These are phyloP conservation scores for Fistularia tabacaria DNA, from an alignment of 2,797 vertebrate species.

Conservation along the genomic window DNA sequence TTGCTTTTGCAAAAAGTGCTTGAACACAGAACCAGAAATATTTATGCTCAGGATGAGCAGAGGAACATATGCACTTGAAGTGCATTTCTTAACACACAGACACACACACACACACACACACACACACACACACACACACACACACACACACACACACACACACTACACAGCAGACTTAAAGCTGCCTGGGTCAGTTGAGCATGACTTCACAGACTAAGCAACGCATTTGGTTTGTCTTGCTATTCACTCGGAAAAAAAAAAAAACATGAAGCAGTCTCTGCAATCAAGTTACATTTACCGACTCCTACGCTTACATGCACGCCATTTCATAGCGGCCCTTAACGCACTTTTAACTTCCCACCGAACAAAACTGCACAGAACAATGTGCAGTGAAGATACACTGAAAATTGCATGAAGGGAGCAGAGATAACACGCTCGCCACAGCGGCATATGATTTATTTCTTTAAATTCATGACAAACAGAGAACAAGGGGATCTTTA, in stretches of 20 bases:
- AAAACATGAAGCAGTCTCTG: conserved; percentile 33
- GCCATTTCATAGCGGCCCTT: conserved; percentile 9
- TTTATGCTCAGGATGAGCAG: no score
- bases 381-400: not conserved
- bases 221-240: conserved; percentile 47
- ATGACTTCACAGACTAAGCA: conserved; percentile 2
- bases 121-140: no score
- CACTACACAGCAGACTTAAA: no score
- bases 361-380: no score
- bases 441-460: no score
- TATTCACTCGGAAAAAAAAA: conserved; percentile 25
- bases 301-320: conserved; percentile 8
- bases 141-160: no score
- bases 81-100: no score
- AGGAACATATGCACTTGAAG: no score
- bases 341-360: not conserved
- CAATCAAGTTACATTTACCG: conserved; percentile 32
- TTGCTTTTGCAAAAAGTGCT: no score
- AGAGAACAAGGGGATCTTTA: conserved; percentile 29
- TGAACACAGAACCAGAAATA: no score
- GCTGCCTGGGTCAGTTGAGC: no score
- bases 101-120: no score
- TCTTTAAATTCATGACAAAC: conserved; percentile 4
- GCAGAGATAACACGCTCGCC: not conserved
- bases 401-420: conserved; percentile 2